A percentile compares a stretch with the other conserved stretches of the same genome.
phyloP scores from a whole-genome alignment of 2,888 invertebrate species.

The Nipponacmea schrenckii region DNA sequence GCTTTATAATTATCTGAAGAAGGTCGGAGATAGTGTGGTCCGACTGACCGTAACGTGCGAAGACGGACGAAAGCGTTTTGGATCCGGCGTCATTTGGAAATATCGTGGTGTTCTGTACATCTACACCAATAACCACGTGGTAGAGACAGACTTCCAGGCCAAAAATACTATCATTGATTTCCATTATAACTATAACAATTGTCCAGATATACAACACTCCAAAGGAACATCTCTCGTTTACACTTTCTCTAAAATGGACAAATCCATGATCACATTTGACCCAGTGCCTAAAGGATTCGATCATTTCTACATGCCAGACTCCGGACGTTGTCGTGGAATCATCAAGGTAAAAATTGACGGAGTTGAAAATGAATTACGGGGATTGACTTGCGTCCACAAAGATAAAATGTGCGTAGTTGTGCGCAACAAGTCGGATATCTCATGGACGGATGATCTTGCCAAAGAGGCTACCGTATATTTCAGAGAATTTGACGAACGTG shows the following conservation, averaged over 20 bases:
- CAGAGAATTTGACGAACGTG: neutral
- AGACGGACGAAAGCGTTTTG: neutral
- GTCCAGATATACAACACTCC: neutral
- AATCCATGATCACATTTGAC: neutral
- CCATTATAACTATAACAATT: neutral
- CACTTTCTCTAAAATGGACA: neutral
- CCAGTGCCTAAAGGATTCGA: neutral
- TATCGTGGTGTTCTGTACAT: neutral
- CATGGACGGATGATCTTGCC: neutral
- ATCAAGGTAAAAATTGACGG: neutral
- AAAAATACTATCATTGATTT: neutral
- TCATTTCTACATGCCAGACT: neutral
- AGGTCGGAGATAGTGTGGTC: neutral
- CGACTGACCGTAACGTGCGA: neutral
- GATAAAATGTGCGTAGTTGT: neutral
- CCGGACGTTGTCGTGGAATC: neutral
- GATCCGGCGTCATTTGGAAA: neutral
- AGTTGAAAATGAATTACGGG: neutral
- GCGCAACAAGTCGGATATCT: neutral
- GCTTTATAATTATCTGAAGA: neutral
- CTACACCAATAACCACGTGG: neutral
- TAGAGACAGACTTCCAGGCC: neutral
- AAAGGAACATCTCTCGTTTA: neutral
- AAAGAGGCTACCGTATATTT: neutral
- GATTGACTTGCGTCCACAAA: neutral